phyloP scores from a whole-genome alignment of 2,888 invertebrate species.

The Temnothorax rugatulus region DNA sequence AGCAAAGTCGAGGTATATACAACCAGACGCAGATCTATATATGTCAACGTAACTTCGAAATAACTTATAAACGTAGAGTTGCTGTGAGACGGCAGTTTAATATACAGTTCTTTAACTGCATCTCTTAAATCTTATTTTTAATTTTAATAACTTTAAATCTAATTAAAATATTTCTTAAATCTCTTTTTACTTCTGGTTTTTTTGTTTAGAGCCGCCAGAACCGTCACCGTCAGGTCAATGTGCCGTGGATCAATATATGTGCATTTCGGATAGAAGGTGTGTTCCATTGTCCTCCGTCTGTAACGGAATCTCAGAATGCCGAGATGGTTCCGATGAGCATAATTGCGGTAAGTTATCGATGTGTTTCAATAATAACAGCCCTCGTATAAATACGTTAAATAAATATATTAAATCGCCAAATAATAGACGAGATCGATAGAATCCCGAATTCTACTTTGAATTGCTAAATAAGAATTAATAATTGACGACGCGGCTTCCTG shows the following conservation, averaged over 20 bases:
- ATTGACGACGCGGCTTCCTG: background rate
- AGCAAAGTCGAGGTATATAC: background rate
- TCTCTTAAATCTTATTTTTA: background rate
- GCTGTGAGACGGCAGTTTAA: background rate
- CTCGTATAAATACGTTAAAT: background rate
- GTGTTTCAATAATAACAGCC: background rate
- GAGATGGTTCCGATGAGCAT: constrained; percentile 88
- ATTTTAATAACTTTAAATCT: background rate
- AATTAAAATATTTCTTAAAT: constrained; percentile 6
- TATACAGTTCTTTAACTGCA: background rate
- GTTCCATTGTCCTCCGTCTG: constrained; percentile 86
- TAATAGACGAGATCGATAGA: background rate
- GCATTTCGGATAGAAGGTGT: constrained; percentile 84
- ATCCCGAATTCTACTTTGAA: background rate
- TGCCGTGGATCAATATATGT: constrained; percentile 83
- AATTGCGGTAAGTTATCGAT: constrained; percentile 84
- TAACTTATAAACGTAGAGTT: background rate
- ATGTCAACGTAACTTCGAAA: background rate
- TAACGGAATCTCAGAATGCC: constrained; percentile 88
- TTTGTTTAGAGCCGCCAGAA: constrained; percentile 14
- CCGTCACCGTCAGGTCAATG: constrained; percentile 78
- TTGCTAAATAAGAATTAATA: background rate
- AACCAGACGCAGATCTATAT: background rate
- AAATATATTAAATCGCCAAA: background rate
- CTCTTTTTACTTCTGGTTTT: background rate